Evolutionary conservation across 2,888 invertebrate genomes (phyloP).

Genomic region (Heliconius charithonia): DNA sequence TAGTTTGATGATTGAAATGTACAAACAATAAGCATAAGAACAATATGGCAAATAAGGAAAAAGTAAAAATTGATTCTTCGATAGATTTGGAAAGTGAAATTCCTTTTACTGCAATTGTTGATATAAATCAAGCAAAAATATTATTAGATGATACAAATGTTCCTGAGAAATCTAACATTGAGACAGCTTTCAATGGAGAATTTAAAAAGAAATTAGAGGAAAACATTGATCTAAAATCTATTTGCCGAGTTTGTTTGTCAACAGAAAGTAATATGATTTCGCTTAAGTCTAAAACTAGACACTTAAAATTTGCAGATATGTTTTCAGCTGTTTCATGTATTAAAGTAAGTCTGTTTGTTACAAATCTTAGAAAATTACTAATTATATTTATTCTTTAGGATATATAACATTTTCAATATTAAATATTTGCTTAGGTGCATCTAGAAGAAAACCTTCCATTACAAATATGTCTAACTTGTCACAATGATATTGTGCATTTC

Average conservation of each 20-base stretch:
- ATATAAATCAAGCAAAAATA: constrained; percentile 31
- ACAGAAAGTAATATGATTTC: constrained; percentile 63
- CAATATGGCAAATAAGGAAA: constrained; percentile 20
- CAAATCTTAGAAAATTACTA: not conserved
- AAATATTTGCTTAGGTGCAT: constrained; percentile 50
- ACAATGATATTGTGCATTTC: constrained; percentile 60
- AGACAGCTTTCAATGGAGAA: not conserved
- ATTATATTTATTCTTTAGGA: no score
- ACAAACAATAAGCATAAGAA: no score
- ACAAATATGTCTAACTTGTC: constrained; percentile 63
- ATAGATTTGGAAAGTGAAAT: constrained; percentile 37
- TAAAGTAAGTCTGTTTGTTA: constrained; percentile 54
- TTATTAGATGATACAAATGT: not conserved
- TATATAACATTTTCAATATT: no score
- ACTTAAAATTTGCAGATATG: constrained; percentile 63
- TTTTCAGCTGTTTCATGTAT: constrained; percentile 64
- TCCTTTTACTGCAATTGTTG: constrained; percentile 38
- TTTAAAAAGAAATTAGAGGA: constrained; percentile 1
- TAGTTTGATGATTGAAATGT: not conserved
- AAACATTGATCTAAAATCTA: constrained; percentile 36
- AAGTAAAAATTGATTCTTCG: not conserved
- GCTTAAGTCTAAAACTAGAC: constrained; percentile 59
- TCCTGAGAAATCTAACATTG: not conserved
- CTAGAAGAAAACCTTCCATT: constrained; percentile 59
- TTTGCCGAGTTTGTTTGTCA: constrained; percentile 79